Evolutionary conservation across 2,888 invertebrate genomes (phyloP).

Genomic region (Drosophila kokeensis): DNA sequence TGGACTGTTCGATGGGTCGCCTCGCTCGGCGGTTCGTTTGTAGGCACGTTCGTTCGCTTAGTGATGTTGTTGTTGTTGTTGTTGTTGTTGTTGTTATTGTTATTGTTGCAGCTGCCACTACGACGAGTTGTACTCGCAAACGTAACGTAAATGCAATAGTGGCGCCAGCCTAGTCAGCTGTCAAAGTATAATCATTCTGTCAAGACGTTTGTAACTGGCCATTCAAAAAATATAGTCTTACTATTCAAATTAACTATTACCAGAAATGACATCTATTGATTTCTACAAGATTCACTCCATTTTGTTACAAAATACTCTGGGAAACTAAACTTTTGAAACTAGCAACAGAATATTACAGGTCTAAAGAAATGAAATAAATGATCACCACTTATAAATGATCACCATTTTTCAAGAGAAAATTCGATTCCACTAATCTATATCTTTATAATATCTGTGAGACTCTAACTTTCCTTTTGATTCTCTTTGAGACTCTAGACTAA

Average conservation of each 20-base stretch:
- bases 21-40: conserved; percentile 37
- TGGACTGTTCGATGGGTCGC: conserved; percentile 27
- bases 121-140: conserved; percentile 39
- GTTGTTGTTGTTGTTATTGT: conserved; percentile 5
- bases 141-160: conserved; percentile 51
- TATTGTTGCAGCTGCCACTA: conserved; percentile 29
- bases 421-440: background rate
- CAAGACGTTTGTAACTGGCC: conserved; percentile 7
- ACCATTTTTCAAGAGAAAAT: too few relatives aligned
- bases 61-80: conserved; percentile 15
- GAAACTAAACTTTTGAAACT: background rate
- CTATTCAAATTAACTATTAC: background rate
- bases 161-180: conserved; percentile 30
- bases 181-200: conserved; percentile 8
- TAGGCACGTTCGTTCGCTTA: conserved; percentile 43
- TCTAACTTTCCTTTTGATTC: background rate
- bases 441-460: background rate
- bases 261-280: background rate
- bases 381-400: too few relatives aligned
- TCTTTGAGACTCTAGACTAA: background rate
- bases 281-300: background rate
- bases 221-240: background rate
- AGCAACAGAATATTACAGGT: background rate
- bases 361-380: background rate
- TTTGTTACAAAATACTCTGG: background rate